These are phyloP conservation scores for Dascyllus trimaculatus DNA, from an alignment of 2,113 vertebrate species.

Conservation along the genomic window DNA sequence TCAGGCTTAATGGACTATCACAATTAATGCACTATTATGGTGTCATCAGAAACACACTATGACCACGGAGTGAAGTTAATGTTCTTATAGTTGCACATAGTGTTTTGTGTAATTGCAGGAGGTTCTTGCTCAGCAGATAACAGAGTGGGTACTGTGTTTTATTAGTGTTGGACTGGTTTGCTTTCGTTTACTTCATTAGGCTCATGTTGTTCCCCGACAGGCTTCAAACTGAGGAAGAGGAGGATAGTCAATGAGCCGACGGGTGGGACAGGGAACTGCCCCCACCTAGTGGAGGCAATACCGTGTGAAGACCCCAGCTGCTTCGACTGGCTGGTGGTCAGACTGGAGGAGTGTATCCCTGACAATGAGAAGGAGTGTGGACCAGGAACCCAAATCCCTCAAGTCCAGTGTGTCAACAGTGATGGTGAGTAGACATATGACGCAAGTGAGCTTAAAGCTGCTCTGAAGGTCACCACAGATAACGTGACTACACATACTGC, in stretches of 20 bases:
- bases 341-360: slow-evolving; percentile 91
- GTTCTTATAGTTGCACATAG: slow-evolving; percentile 8
- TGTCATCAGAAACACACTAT: slow-evolving; percentile 44
- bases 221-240: slow-evolving; percentile 96
- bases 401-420: slow-evolving; percentile 92
- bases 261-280: slow-evolving; percentile 91
- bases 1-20: slow-evolving; percentile 59
- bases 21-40: slow-evolving; percentile 39
- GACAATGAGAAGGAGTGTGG: slow-evolving; percentile 93
- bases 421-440: slow-evolving; percentile 86
- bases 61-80: slow-evolving; percentile 37
- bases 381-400: slow-evolving; percentile 91
- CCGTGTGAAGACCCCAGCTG: slow-evolving; percentile 97
- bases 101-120: not conserved
- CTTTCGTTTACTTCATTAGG: slow-evolving; percentile 20
- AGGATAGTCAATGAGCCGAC: slow-evolving; percentile 90
- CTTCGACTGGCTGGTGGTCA: slow-evolving; percentile 91
- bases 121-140: not conserved
- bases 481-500: too few species aligned
- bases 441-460: not conserved
- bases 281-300: slow-evolving; percentile 94
- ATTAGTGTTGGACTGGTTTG: slow-evolving; percentile 4
- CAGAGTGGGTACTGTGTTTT: not conserved
- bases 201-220: slow-evolving; percentile 76
- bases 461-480: not conserved